Evolutionary conservation across 2,888 invertebrate species (phyloP).

Genomic region (Hemaris fuciformis): DNA sequence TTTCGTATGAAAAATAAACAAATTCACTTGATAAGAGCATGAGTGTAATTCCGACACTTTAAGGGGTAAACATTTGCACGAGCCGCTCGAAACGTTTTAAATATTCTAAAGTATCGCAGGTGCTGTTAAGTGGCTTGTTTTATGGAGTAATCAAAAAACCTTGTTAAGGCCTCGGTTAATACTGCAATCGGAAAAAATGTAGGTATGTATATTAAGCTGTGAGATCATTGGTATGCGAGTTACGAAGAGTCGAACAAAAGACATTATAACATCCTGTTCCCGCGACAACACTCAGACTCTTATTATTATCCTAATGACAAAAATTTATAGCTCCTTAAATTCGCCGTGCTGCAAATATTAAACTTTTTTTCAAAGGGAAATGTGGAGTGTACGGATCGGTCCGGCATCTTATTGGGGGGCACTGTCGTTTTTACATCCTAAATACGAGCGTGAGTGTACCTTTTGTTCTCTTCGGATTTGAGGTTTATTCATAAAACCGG

Average conservation of each 20-base stretch:
- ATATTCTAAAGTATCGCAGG: slow-evolving; percentile 42
- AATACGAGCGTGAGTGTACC: slow-evolving; percentile 35
- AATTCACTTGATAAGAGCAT: background rate
- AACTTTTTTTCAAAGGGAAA: slow-evolving; percentile 57
- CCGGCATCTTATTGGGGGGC: slow-evolving; percentile 42
- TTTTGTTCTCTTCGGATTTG: slow-evolving; percentile 36
- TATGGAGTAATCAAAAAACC: slow-evolving; percentile 48
- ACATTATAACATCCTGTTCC: slow-evolving; percentile 78
- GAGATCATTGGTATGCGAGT: slow-evolving; percentile 75
- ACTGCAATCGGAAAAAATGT: slow-evolving; percentile 53
- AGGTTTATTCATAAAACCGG: slow-evolving; percentile 36
- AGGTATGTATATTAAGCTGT: slow-evolving; percentile 45
- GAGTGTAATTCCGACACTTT: slow-evolving; percentile 9
- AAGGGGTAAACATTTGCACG: slow-evolving; percentile 39
- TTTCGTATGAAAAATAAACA: slow-evolving; percentile 7
- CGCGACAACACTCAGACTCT: slow-evolving; percentile 65
- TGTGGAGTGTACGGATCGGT: slow-evolving; percentile 23
- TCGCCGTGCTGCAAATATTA: slow-evolving; percentile 75
- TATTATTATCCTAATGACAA: slow-evolving; percentile 79
- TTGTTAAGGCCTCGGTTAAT: slow-evolving; percentile 46
- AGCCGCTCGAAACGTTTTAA: slow-evolving; percentile 43
- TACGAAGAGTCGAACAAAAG: slow-evolving; percentile 73
- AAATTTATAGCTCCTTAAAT: slow-evolving; percentile 79
- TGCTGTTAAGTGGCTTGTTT: slow-evolving; percentile 49
- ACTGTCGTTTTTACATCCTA: slow-evolving; percentile 35